Evolutionary conservation across 2,888 invertebrate species (phyloP), one percentile per base, ranked within the genome.

Genomic region (Dilophus febrilis): DNA sequence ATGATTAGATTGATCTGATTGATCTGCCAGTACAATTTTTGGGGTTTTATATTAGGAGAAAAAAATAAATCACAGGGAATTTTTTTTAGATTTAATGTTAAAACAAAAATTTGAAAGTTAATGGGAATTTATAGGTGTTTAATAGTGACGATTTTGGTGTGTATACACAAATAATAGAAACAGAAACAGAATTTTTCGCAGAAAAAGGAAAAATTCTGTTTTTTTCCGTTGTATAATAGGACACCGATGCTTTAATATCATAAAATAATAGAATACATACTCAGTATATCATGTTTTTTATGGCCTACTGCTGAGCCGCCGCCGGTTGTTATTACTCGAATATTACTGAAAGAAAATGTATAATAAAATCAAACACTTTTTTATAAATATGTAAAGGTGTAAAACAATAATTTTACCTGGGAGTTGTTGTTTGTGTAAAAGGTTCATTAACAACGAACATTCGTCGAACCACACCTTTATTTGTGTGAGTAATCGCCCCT

Each of bases 391-490:
- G 28, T 31, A 35, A 37, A 27, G 27, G 22, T 26, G 27, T 13
- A 35, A 29, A 28, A 19, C 12, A 5, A 5, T 32, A n/a, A 19
- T n/a, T n/a, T 42, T 54, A 62, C 61, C 63, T 57, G 54, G 58
- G 63, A 42, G 57, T 44, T 38, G 46, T 51, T 45, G 58, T 57
- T 44, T 55, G 50, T 46, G 57, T 48, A 48, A 61, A 59, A 37
- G 61, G 55, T 48, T 62, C 64, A 50, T 63, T 62, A 37, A 62
- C 61, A 28, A 63, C 60, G 49, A 59, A 58, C 64, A 62, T 62
- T 40, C 64, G 57, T 39, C 64, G 57, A 38, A 63, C 59, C 40
- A 63, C 57, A 49, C 60, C 59, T 40, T 54, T 55, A 45, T 63
- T 61, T 42, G 57, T 59, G 34, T 46, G 46, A 37, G 56, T 51